Base-by-base conservation (phyloP, 2,888 invertebrate species). In the Acanthosoma haemorrhoidale region DNA sequence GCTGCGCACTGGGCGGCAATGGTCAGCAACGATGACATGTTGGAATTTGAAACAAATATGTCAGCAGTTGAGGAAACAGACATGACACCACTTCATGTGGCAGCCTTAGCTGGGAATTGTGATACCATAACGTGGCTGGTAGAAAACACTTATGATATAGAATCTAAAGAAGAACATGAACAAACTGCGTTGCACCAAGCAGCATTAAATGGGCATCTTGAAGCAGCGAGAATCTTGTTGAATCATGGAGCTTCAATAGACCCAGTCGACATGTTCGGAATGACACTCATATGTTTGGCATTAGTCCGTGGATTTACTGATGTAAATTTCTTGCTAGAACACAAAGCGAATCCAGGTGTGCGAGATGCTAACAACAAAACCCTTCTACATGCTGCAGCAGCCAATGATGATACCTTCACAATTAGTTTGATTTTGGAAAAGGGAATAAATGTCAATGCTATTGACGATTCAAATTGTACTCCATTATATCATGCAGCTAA, bases 121-220 rank as follows among this genome's bases (percentile, higher is more conserved):
- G 25, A 6, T 51, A n/a, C 51, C 5, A 5, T 51, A n/a, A 51
- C 29, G 4, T 51, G 51, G 51, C 51, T 51, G 21, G 25, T 51
- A n/a, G 51, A 51, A 13, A 51, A 51, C n/a, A 51, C 51, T n/a
- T 51, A 51, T 51, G 51, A 51, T 25, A 51, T 51, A 51, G 51
- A 51, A 51, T 51, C 51, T 2, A 51, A 16, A 21, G 51, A 51
- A 6, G 18, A 18, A 51, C n/a, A 51, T 4, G 5, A 51, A 2
- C 21, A 25, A n/a, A 51, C 51, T 3, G 25, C 51, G 29, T 29
- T 51, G 25, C 51, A 51, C 29, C 51, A 25, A 5, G 51, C 51
- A 51, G 51, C 5, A 51, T 25, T 51, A 5, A 51, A 51, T 51
- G 51, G 51, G 29, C 2, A 6, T 25, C n/a, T 25, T n/a, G 13